These are phyloP conservation scores for Drosophila flavopinicola DNA, from an alignment of 2,888 invertebrate species.

Conservation along the genomic window DNA sequence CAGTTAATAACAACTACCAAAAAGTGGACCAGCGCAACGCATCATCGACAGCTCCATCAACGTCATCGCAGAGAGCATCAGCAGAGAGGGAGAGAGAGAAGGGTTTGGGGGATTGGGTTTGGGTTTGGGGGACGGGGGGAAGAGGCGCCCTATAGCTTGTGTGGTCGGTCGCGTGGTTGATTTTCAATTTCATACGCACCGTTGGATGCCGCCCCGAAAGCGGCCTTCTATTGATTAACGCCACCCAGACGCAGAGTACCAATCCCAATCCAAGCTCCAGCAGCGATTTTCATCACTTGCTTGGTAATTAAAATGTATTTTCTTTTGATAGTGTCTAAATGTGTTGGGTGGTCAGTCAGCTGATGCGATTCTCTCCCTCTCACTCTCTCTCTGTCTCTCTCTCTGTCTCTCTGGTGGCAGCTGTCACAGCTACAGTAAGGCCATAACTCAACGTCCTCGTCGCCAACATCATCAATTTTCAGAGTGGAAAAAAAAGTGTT, in stretches of 20 bases:
- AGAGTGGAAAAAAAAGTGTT: constrained; percentile 65
- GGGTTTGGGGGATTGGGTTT: background rate
- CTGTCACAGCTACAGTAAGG: constrained; percentile 61
- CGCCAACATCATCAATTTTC: constrained; percentile 71
- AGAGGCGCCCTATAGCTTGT: constrained; percentile 54
- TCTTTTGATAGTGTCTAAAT: constrained; percentile 39
- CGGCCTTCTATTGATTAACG: constrained; percentile 70
- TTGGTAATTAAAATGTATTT: constrained; percentile 77
- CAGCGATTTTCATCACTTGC: constrained; percentile 70
- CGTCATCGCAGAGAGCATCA: constrained; percentile 49
- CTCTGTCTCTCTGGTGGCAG: constrained; percentile 36
- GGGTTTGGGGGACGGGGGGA: background rate
- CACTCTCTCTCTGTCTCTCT: background rate
- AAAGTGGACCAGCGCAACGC: constrained; percentile 45
- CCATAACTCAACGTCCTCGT: constrained; percentile 68
- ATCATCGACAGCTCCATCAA: constrained; percentile 64
- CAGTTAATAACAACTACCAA: constrained; percentile 64
- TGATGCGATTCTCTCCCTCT: background rate
- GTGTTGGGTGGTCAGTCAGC: constrained; percentile 52
- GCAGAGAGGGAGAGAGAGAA: background rate
- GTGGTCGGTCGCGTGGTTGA: constrained; percentile 67
- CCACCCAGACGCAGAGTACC: constrained; percentile 21
- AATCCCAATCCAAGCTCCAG: constrained; percentile 12
- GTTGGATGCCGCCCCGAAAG: constrained; percentile 66
- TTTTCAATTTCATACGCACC: constrained; percentile 78